These are phyloP conservation scores for Heptranchias perlo DNA, from an alignment of 2,113 vertebrate genomes.

Conservation along the genomic window DNA sequence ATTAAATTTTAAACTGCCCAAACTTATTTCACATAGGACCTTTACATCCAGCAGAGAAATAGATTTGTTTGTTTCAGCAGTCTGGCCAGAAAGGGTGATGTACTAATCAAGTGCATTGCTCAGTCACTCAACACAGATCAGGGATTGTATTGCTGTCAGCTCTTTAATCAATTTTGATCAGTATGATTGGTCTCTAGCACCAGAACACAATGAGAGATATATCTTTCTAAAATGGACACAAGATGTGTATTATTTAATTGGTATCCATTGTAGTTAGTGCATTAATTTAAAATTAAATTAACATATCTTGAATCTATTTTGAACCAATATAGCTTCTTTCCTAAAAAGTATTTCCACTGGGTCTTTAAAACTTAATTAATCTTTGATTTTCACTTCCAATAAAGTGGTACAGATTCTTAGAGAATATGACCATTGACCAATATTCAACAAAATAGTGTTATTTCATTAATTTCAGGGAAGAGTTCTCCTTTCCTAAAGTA, in stretches of 20 bases:
- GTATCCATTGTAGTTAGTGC: too few species aligned
- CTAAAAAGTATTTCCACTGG: too few species aligned
- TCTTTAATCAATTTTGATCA: background rate
- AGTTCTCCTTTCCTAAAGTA: background rate
- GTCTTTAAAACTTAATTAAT: too few species aligned
- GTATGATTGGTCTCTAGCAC: background rate
- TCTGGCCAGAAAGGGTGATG: background rate
- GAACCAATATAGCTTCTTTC: too few species aligned
- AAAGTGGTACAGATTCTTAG: too few species aligned
- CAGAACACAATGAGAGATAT: background rate
- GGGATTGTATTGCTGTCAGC: background rate
- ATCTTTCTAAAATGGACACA: background rate
- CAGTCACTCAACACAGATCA: background rate
- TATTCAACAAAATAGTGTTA: background rate
- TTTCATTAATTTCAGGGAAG: background rate
- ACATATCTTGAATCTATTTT: too few species aligned
- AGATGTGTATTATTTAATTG: too few species aligned
- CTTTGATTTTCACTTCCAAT: too few species aligned
- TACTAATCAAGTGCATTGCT: background rate
- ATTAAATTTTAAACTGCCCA: background rate
- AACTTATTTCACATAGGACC: background rate
- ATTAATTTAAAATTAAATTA: too few species aligned
- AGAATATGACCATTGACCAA: background rate
- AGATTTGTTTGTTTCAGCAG: background rate
- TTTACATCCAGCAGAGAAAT: background rate